Evolutionary conservation across 2,888 invertebrate species (phyloP).

Genomic region (Ophraella communa): DNA sequence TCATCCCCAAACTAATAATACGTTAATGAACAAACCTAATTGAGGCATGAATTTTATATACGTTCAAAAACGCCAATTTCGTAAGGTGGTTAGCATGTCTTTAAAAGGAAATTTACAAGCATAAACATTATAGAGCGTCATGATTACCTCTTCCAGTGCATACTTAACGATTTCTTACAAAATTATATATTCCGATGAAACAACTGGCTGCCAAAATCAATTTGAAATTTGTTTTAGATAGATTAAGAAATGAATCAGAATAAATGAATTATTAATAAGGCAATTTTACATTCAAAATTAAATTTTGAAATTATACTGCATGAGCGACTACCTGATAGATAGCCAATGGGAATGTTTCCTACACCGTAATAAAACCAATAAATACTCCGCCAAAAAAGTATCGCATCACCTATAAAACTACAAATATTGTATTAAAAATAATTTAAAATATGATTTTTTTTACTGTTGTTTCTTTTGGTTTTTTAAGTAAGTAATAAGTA

Average conservation of each 20-base stretch:
- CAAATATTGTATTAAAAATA: too few relatives aligned
- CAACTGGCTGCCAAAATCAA: constrained; percentile 33
- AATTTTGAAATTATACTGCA: constrained; percentile 26
- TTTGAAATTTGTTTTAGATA: constrained; percentile 29
- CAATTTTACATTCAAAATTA: constrained; percentile 30
- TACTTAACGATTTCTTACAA: constrained; percentile 22
- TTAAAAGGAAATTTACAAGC: not conserved
- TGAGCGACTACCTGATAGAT: constrained; percentile 29
- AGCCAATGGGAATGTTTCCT: not conserved
- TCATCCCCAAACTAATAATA: not conserved
- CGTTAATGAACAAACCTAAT: not conserved
- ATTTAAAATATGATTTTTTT: too few relatives aligned
- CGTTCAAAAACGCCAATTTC: not conserved
- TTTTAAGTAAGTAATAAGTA: too few relatives aligned
- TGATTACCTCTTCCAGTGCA: constrained; percentile 8
- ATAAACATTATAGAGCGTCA: not conserved
- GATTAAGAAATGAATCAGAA: constrained; percentile 35
- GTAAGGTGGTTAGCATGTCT: not conserved
- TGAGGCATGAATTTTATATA: not conserved
- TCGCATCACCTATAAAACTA: too few relatives aligned
- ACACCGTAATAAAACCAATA: too few relatives aligned
- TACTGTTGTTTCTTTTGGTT: too few relatives aligned
- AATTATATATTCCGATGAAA: constrained; percentile 27
- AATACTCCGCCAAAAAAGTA: too few relatives aligned
- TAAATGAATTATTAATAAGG: constrained; percentile 34